Percentiles rank a stretch among this genome's conserved stretches.
These are phyloP conservation scores for Diadegma fenestrale DNA, from an alignment of 2,888 invertebrate genomes.

Conservation along the genomic window DNA sequence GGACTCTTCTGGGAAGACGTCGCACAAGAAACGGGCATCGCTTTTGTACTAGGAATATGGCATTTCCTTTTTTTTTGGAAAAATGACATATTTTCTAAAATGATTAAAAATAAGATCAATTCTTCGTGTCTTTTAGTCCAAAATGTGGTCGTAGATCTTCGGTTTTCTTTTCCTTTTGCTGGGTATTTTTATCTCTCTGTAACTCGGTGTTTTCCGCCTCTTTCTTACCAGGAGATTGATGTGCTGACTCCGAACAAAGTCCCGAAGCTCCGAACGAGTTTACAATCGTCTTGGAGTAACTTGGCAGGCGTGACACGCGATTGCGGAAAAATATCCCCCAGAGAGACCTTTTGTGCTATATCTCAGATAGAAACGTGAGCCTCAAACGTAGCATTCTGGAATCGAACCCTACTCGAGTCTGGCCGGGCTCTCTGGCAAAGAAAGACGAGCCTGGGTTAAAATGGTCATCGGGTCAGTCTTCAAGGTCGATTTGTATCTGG, in stretches of 20 bases:
- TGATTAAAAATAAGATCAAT: conserved; percentile 22
- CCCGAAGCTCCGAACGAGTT: conserved; percentile 49
- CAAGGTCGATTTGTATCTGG: conserved; percentile 49
- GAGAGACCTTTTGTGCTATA: conserved; percentile 36
- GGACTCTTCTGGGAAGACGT: not conserved
- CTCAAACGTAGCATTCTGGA: conserved; percentile 27
- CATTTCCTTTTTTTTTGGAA: not conserved
- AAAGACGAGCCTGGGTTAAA: conserved; percentile 37
- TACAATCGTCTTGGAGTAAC: conserved; percentile 57
- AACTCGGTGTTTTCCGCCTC: conserved; percentile 34
- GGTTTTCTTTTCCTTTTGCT: conserved; percentile 24
- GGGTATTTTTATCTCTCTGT: conserved; percentile 27
- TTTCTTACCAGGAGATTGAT: conserved; percentile 51
- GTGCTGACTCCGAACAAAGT: conserved; percentile 50
- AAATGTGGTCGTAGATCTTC: conserved; percentile 31
- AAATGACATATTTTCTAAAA: not conserved
- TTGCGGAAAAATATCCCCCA: conserved; percentile 51
- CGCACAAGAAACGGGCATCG: not conserved
- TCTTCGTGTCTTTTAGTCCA: conserved; percentile 17
- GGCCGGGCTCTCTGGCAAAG: conserved; percentile 23
- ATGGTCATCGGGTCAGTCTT: conserved; percentile 51
- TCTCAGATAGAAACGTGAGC: conserved; percentile 16
- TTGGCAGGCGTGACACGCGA: conserved; percentile 59
- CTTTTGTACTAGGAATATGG: not conserved
- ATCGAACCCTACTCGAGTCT: conserved; percentile 25